Base-by-base conservation (phyloP, 2,888 invertebrate genomes). In the Cacoxenus indagator region DNA sequence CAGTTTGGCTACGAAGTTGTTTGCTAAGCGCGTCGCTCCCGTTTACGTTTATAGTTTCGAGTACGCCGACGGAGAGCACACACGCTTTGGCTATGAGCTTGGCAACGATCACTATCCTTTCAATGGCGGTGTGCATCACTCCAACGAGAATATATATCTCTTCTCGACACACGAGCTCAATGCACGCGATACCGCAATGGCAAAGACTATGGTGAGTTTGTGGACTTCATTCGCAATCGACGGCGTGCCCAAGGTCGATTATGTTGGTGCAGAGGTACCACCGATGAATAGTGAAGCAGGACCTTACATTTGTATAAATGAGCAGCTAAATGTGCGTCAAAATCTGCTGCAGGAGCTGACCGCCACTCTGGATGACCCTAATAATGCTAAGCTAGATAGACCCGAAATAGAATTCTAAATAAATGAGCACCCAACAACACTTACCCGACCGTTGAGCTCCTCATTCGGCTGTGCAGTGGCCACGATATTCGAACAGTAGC, bases 381-480 rank as follows among this genome's bases (percentile, higher is more conserved):
- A 84, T 4, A 84, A 81, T 45, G 74, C 66, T 2, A 76, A 74
- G 11, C 73, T 87, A 1, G 72, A 77, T 62, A 77, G 84, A 31
- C 68, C 59, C 9, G 27, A 77, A 31, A 26, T 78, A 26, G 76
- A 81, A 5, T 86, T 84, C 73, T 85, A 73, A 68, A 14, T 85
- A 73, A 67, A n/a, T 17, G 48, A 37, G 31, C 24, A 14, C 57
- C 55, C 62, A 3, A 27, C 17, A 48, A 45, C 59, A 74, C 78
- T 83, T 70, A 88, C 87, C 89, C 94, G 93, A 31, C 96, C 97
- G 88, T 96, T 94, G 8, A 95, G 89, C 86, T 93, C 94, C 79
- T 92, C 91, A 84, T 94, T 93, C 73, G 82, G 90, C 86, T 89
- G 90, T 79, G 86, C 89, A 84, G 81, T 89, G 86, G 91, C 84